Percentiles rank a stretch among this genome's conserved stretches.
Conservation (phyloP, 2,888 invertebrate genomes). For the Lomographa bimaculata region DNA sequence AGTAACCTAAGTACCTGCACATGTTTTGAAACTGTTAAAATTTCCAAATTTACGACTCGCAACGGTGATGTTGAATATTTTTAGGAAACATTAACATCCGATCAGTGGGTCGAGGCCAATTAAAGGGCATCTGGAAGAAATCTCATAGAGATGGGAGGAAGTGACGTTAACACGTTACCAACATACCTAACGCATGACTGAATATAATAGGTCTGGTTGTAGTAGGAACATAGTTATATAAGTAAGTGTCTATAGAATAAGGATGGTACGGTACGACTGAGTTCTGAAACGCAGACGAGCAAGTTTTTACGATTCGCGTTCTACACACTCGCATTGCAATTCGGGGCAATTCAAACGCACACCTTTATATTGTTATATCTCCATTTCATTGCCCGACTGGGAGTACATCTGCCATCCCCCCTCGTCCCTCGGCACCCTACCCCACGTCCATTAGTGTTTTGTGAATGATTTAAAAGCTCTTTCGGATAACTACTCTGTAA, state of each 20-base stretch:
- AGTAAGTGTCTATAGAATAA: too few relatives aligned
- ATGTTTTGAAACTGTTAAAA: conserved; percentile 14
- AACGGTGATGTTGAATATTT: conserved; percentile 14
- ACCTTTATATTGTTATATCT: conserved; percentile 81
- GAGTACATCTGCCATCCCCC: conserved; percentile 70
- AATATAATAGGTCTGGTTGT: too few relatives aligned
- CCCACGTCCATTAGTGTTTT: conserved; percentile 84
- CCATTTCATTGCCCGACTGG: conserved; percentile 78
- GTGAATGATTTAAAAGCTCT: conserved; percentile 84
- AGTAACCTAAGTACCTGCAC: too few relatives aligned
- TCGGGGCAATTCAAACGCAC: conserved; percentile 67
- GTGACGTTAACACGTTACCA: conserved; percentile 5
- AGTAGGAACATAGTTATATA: too few relatives aligned
- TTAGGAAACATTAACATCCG: conserved; percentile 32
- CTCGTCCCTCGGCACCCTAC: conserved; percentile 49
- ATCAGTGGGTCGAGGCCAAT: conserved; percentile 46
- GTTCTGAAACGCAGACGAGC: conserved; percentile 5
- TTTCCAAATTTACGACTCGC: conserved; percentile 13
- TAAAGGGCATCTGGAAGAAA: conserved; percentile 43
- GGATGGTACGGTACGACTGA: too few relatives aligned
- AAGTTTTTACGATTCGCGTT: conserved; percentile 14
- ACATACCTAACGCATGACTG: background rate
- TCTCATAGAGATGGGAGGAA: conserved; percentile 18
- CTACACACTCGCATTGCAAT: conserved; percentile 58
- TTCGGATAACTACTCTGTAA: conserved; percentile 84